Base-by-base conservation (phyloP, 2,888 invertebrate species). In the Marronus borbonicus region DNA sequence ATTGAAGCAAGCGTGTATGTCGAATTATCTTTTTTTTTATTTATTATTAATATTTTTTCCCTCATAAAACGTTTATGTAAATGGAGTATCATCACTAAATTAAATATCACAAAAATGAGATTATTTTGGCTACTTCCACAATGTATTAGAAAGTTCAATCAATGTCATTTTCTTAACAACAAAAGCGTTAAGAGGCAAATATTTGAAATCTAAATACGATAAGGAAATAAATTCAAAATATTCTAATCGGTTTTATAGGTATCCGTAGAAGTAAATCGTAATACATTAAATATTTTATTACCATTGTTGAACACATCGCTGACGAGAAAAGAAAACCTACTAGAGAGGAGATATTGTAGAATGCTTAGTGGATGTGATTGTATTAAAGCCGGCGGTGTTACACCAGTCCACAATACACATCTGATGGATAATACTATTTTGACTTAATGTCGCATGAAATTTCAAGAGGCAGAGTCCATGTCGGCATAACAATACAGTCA, bases 361-460 rank as follows among this genome's bases (percentile, higher is more conserved):
- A 58, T 58, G 44, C 65, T 50, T 78, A 65, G 76, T 77, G 76
- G 78, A 81, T 80, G 79, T 77, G 78, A 81, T 81, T 80, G 78
- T 75, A 55, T 17, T 17, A 60, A 55, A 76, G 78, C 79, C 78
- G 69, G 68, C 77, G 80, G 81, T 79, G 55, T 77, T 77, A 75
- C 69, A 76, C 76, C 75, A 50, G 58, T 36, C 75, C 78, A 78
- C 75, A 68, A 69, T 64, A 78, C 65, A 85, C 24, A 24, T 84
- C 84, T 87, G 86, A 87, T 86, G 86, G 86, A 88, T 88, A 87
- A 87, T 85, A 86, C 87, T 87, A 88, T 88, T 88, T 87, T 87
- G 86, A 87, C 85, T 88, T 88, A 88, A 88, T 87, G 88, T 88
- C 88, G 88, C 88, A 88, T 88, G 88, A 88, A 88, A 88, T 88